Conservation (phyloP, 2,888 invertebrate species). For the Pyrocoelia pectoralis region DNA sequence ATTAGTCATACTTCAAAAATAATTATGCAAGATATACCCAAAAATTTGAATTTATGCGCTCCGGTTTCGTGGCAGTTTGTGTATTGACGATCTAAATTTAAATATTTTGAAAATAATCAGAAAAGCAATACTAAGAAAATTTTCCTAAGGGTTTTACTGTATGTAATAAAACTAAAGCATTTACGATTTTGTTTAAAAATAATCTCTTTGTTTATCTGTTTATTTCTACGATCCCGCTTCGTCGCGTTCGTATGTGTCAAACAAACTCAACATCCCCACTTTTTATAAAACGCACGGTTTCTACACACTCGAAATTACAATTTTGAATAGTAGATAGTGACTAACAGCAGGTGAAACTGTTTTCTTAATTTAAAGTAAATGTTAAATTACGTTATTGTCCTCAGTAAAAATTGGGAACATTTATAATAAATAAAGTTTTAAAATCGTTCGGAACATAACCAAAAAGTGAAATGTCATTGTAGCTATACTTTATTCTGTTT, state of each 20-base stretch:
- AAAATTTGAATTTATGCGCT: no score
- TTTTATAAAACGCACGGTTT: neutral
- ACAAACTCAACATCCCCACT: conserved; percentile 5
- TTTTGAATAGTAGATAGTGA: conserved; percentile 3
- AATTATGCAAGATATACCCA: no score
- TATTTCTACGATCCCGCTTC: conserved; percentile 1
- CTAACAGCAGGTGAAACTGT: conserved; percentile 1
- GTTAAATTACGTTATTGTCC: neutral
- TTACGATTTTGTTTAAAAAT: neutral
- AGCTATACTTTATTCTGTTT: neutral
- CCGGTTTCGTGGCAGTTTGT: no score
- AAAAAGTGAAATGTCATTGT: conserved; percentile 29
- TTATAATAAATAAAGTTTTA: neutral
- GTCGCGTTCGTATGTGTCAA: conserved; percentile 1
- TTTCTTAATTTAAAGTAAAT: neutral
- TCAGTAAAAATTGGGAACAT: neutral
- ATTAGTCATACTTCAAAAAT: no score
- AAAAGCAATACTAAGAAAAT: no score
- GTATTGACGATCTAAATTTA: no score
- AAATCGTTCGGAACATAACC: conserved; percentile 17
- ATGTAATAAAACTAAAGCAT: neutral
- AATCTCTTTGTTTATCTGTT: conserved; percentile 11
- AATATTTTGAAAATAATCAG: no score
- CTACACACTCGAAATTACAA: conserved; percentile 2
- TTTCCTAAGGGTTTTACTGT: no score